A percentile compares a stretch with the other conserved stretches of the same genome.
phyloP scores from a whole-genome alignment of 2,888 invertebrate species.

The Ariolimax columbianus region DNA sequence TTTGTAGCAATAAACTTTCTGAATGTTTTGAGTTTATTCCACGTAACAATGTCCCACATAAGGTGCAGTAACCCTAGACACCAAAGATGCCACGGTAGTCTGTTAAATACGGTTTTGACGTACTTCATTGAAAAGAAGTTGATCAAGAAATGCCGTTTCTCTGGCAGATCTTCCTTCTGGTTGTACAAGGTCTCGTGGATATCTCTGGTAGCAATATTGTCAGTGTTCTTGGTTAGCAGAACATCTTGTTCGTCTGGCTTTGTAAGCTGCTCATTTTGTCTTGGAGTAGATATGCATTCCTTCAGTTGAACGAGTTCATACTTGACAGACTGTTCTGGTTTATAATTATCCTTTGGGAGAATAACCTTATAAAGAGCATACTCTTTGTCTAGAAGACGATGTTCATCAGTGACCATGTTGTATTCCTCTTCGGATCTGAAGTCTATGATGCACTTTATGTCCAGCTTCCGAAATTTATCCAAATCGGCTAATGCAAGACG shows the following conservation, averaged over 20 bases:
- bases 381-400: constrained; percentile 62
- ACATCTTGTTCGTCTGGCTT: background rate
- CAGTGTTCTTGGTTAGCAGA: background rate
- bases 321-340: constrained; percentile 23
- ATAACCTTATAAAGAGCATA: constrained; percentile 64
- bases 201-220: background rate
- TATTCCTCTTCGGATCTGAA: constrained; percentile 69
- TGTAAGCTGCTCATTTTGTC: background rate
- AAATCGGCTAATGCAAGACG: constrained; percentile 62
- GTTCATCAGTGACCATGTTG: constrained; percentile 58
- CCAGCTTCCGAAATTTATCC: constrained; percentile 59
- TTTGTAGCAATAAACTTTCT: constrained; percentile 60
- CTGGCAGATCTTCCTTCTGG: background rate
- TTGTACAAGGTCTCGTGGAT: background rate
- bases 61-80: constrained; percentile 64
- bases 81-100: constrained; percentile 67
- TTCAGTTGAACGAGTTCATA: background rate
- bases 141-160: constrained; percentile 55
- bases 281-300: background rate
- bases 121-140: constrained; percentile 68
- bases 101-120: constrained; percentile 61
- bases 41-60: constrained; percentile 61
- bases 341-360: constrained; percentile 51
- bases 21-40: constrained; percentile 62
- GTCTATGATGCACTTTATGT: constrained; percentile 69